Conservation (phyloP, 2,797 vertebrate genomes). For the Myotis findleyi region DNA sequence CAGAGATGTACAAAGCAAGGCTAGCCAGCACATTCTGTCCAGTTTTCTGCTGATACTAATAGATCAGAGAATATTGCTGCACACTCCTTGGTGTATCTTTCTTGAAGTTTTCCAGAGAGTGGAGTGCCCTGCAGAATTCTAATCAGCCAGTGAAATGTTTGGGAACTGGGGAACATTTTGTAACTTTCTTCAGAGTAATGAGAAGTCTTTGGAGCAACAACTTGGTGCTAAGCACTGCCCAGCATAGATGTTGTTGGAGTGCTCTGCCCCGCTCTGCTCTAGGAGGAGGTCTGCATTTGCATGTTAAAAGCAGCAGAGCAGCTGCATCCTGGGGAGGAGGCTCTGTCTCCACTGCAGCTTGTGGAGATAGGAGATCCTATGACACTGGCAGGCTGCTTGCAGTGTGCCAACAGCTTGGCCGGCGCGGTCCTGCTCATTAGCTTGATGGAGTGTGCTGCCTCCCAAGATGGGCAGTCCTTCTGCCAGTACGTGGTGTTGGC, state of each 20-base stretch:
- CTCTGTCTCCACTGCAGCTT: slow-evolving; percentile 71
- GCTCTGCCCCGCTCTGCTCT: not conserved
- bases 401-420: slow-evolving; percentile 75
- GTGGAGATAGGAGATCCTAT: slow-evolving; percentile 29
- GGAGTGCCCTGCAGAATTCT: slow-evolving; percentile 37
- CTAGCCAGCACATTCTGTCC: not conserved
- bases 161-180: slow-evolving; percentile 42
- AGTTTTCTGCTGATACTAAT: not conserved
- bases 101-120: slow-evolving; percentile 33
- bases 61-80: not conserved
- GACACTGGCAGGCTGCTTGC: slow-evolving; percentile 69
- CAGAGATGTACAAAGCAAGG: not conserved
- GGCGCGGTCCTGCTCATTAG: slow-evolving; percentile 82
- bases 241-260: slow-evolving; percentile 19
- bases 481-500: slow-evolving; percentile 76
- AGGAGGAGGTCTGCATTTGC: slow-evolving; percentile 67
- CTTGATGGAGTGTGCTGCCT: slow-evolving; percentile 82
- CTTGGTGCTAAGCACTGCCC: slow-evolving; percentile 47
- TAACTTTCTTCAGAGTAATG: slow-evolving; percentile 46
- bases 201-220: slow-evolving; percentile 57
- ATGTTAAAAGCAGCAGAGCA: slow-evolving; percentile 79
- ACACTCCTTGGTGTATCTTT: not conserved
- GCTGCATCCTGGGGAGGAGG: slow-evolving; percentile 78
- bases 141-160: not conserved
- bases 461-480: slow-evolving; percentile 65